Percentiles rank a stretch among this genome's conserved stretches.
Conservation (phyloP, 2,797 vertebrate genomes). For the Setipinna tenuifilis region DNA sequence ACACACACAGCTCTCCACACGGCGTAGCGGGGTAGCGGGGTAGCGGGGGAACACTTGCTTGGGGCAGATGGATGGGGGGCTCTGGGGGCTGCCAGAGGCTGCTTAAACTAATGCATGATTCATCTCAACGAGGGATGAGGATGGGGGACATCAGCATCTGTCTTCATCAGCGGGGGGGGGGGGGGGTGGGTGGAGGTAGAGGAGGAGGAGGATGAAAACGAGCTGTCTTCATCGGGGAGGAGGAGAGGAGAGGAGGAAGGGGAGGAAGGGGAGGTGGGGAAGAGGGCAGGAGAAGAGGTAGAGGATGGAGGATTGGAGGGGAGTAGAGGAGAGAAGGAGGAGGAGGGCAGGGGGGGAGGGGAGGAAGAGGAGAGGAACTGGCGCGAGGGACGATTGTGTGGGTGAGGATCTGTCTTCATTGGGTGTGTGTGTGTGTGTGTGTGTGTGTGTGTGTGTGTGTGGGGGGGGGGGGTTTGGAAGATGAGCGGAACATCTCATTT, state of each 20-base stretch:
- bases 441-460: too few species aligned
- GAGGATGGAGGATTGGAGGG: too few species aligned
- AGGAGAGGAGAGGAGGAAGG: constrained; percentile 48
- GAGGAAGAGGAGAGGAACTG: constrained; percentile 44
- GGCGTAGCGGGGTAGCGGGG: too few species aligned
- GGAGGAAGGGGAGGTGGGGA: constrained; percentile 48
- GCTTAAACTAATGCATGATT: constrained; percentile 69
- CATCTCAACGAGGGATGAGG: constrained; percentile 71
- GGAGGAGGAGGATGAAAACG: constrained; percentile 45
- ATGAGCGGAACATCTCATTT: not conserved
- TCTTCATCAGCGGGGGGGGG: constrained; percentile 67
- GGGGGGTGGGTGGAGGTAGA: constrained; percentile 53
- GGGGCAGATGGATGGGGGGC: constrained; percentile 67
- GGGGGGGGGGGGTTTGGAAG: too few species aligned
- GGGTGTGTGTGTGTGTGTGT: too few species aligned
- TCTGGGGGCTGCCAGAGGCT: constrained; percentile 73
- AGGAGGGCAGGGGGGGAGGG: constrained; percentile 46
- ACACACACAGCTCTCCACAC: too few species aligned
- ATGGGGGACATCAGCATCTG: constrained; percentile 61
- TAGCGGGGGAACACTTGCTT: too few species aligned
- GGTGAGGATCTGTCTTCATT: too few species aligned
- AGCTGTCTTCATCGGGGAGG: too few species aligned
- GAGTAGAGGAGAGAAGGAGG: constrained; percentile 40
- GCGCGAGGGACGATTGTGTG: not conserved
- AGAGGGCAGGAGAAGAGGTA: not conserved